Conservation (phyloP, 2,113 vertebrate genomes). For the Callionymus lyra region DNA sequence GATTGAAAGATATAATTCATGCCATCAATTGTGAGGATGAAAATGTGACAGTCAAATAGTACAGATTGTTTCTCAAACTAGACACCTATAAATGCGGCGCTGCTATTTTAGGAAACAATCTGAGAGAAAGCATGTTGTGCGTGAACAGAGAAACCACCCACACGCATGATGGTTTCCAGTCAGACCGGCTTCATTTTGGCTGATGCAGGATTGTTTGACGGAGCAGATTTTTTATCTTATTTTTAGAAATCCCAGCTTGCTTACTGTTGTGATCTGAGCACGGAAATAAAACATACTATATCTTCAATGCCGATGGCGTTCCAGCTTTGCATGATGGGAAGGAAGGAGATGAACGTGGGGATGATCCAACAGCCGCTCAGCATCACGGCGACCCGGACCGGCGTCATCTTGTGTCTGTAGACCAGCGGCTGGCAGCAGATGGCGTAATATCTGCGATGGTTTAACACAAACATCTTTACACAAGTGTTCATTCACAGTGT, state of each 20-base stretch:
- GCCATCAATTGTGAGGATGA: too few relatives aligned
- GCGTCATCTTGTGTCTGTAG: slow-evolving; percentile 75
- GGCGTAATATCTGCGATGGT: slow-evolving; percentile 65
- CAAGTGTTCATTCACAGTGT: too few relatives aligned
- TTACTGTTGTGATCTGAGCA: too few relatives aligned
- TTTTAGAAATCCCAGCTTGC: background rate
- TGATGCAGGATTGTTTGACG: slow-evolving; percentile 1
- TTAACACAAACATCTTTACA: slow-evolving; percentile 15
- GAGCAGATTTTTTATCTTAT: background rate
- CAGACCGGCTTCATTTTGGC: background rate
- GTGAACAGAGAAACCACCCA: too few relatives aligned
- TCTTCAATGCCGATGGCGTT: slow-evolving; percentile 72
- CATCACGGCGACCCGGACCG: slow-evolving; percentile 65
- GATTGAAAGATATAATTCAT: too few relatives aligned
- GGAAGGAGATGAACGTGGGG: slow-evolving; percentile 71
- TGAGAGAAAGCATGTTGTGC: too few relatives aligned
- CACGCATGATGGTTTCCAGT: too few relatives aligned
- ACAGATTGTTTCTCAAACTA: too few relatives aligned
- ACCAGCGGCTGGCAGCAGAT: slow-evolving; percentile 76
- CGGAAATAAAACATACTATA: slow-evolving; percentile 49
- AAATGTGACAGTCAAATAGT: too few relatives aligned
- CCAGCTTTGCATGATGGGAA: slow-evolving; percentile 77
- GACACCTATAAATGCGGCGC: too few relatives aligned
- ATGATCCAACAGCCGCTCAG: slow-evolving; percentile 72
- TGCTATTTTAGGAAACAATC: too few relatives aligned